Evolutionary conservation across 2,113 vertebrate species (phyloP), one percentile per base, ranked within the genome.

Genomic region (Isurus oxyrinchus): DNA sequence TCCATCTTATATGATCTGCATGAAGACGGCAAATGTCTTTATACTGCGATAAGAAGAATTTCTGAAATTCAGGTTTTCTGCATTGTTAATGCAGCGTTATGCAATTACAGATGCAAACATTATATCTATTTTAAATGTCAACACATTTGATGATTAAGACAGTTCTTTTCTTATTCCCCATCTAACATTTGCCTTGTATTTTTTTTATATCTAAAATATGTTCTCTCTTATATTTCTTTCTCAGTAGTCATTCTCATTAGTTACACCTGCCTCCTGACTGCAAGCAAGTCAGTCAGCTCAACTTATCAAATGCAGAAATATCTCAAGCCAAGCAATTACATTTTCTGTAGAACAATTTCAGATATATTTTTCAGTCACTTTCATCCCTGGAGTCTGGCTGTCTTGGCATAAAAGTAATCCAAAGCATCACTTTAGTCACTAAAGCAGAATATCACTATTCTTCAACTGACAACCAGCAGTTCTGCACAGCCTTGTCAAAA

Each of bases 261-360:
- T 97, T 97, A 97, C 97, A 97, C 97, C 97, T 98, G 97, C 97
- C 97, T 96, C 96, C 96, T 96, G 97, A 97, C 97, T 97, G 97
- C 97, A 97, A 96, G 97, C 97, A 96, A 97, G 96, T 95, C 97
- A 97, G 97, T 97, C 97, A 97, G 97, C 97, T 97, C 97, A 96
- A 97, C 96, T 97, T 97, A 97, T 98, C 97, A 97, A 97, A 97
- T 96, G 97, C 97, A 97, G 97, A 98, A 97, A 97, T 97, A 94
- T 35, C 97, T 97, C 97, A 97, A 96, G 96, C 96, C 96, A 97
- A 97, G 97, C 97, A 98, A 97, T 97, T 97, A 97, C 84, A 96
- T 97, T 94, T 95, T 96, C 87, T 97, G 97, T 97, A 96, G 96
- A 88, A 79, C 87, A 79, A 94, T 94, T 96, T 95, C 96, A 97